These are phyloP conservation scores for Axis porcinus DNA, from an alignment of 2,113 vertebrate species.

Conservation along the genomic window DNA sequence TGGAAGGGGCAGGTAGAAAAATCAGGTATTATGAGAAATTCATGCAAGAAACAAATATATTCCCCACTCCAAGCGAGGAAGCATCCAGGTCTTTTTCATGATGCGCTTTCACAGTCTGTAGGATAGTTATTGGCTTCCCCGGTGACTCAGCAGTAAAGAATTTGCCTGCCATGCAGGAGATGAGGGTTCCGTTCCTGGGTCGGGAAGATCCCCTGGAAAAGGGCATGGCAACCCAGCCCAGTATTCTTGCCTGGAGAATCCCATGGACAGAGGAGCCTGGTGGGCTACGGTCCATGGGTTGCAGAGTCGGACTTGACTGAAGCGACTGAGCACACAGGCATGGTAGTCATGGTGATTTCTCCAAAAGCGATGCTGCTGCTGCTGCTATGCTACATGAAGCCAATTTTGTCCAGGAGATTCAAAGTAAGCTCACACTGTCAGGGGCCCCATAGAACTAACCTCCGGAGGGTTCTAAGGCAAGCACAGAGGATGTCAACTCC, in stretches of 20 bases:
- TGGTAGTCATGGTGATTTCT: neutral
- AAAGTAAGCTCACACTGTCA: neutral
- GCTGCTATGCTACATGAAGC: neutral
- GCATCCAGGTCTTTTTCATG: neutral
- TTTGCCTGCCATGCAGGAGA: neutral
- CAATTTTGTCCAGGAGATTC: neutral
- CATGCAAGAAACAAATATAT: neutral
- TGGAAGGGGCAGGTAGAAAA: neutral
- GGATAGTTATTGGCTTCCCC: neutral
- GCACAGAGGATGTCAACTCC: neutral
- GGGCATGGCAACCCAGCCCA: neutral
- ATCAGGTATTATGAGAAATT: neutral
- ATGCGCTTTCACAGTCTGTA: neutral
- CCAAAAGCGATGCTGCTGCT: neutral
- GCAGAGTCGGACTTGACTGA: neutral
- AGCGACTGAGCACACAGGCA: neutral
- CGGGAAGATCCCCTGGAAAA: neutral
- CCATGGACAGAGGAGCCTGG: neutral
- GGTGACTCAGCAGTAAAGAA: neutral
- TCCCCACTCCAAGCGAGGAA: neutral
- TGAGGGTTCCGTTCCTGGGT: neutral
- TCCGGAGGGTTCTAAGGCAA: neutral
- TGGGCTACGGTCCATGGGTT: neutral
- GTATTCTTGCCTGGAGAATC: neutral
- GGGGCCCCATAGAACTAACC: neutral